Percentiles rank a stretch among this genome's conserved stretches.
Evolutionary conservation across 1,140 invertebrate species (phyloP).

Genomic region (Tribolium castaneum): DNA sequence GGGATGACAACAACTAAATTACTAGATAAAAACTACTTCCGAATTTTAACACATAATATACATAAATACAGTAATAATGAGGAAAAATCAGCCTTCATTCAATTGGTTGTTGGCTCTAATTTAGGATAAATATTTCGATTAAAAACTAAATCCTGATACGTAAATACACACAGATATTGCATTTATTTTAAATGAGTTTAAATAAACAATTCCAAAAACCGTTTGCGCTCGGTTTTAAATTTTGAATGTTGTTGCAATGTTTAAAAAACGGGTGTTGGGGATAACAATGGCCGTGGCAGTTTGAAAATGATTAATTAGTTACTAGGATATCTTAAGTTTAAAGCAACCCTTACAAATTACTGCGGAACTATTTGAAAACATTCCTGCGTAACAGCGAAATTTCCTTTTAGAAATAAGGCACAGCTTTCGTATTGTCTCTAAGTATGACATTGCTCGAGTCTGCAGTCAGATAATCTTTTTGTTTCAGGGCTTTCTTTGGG

Average conservation of each 20-base stretch:
- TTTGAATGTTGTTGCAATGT: background rate
- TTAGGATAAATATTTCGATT: too few species aligned
- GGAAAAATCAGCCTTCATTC: too few species aligned
- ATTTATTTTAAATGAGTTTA: too few species aligned
- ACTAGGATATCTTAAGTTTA: constrained; percentile 14
- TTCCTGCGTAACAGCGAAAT: constrained; percentile 26
- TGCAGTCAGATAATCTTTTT: constrained; percentile 46
- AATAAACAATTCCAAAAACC: too few species aligned
- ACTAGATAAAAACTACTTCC: constrained; percentile 37
- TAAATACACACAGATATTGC: too few species aligned
- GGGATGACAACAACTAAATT: constrained; percentile 40
- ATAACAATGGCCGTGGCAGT: background rate
- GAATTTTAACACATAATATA: constrained; percentile 21
- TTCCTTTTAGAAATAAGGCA: constrained; percentile 17
- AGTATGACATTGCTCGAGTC: constrained; percentile 29
- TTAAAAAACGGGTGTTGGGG: background rate
- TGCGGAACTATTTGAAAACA: constrained; percentile 35
- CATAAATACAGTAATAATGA: background rate
- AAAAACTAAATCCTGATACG: too few species aligned
- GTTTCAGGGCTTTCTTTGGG: constrained; percentile 73
- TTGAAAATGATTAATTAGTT: constrained; percentile 19
- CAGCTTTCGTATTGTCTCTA: constrained; percentile 29
- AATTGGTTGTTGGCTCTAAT: too few species aligned
- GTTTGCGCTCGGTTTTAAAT: background rate
- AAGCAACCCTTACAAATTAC: constrained; percentile 13